phyloP scores from a whole-genome alignment of 2,113 vertebrate genomes.

The Misgurnus anguillicaudatus region DNA sequence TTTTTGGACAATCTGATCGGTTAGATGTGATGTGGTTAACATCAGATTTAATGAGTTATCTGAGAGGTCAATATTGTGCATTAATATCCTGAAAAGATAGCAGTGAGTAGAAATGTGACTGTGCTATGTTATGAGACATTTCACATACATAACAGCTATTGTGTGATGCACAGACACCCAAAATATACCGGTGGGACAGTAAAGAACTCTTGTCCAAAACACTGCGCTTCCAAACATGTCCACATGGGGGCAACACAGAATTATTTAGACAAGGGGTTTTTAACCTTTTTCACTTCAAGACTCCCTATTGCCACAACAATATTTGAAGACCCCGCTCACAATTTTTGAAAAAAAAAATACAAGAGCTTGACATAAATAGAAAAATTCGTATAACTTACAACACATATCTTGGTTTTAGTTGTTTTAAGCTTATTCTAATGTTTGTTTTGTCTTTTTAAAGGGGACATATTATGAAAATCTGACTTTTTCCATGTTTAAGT shows the following conservation, averaged over 20 bases:
- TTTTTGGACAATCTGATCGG: background rate
- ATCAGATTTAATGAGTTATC: background rate
- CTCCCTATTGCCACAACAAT: too few relatives aligned
- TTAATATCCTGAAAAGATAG: slow-evolving; percentile 21
- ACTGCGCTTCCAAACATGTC: slow-evolving; percentile 33
- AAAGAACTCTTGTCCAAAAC: background rate
- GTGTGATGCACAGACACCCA: background rate
- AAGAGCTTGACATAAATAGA: too few relatives aligned
- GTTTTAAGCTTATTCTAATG: too few relatives aligned
- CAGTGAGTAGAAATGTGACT: slow-evolving; percentile 10
- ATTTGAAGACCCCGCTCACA: too few relatives aligned
- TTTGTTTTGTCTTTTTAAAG: too few relatives aligned
- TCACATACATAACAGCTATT: background rate
- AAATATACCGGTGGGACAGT: background rate
- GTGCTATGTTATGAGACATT: background rate
- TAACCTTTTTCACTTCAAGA: too few relatives aligned
- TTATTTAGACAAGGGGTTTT: background rate
- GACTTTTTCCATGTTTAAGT: too few relatives aligned
- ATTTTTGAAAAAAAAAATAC: too few relatives aligned
- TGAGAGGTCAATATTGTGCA: background rate
- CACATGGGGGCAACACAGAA: slow-evolving; percentile 42
- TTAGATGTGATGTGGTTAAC: slow-evolving; percentile 11
- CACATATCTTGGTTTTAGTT: too few relatives aligned
- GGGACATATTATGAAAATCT: too few relatives aligned
- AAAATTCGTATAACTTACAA: too few relatives aligned